phyloP scores from a whole-genome alignment of 2,888 invertebrate genomes.

The Cephus pygmeus region DNA sequence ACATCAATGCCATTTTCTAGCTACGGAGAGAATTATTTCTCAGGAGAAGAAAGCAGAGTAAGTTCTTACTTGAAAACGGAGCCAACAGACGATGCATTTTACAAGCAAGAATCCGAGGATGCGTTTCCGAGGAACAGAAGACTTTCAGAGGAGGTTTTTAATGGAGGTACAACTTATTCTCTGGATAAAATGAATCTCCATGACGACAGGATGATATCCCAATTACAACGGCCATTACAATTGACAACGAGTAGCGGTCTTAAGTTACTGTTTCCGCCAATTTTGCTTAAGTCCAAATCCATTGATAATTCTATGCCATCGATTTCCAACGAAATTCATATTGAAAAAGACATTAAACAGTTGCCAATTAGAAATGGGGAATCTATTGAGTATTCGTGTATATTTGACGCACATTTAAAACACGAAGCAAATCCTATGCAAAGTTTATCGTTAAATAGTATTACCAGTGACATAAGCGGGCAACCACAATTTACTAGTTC shows the following conservation, averaged over 20 bases:
- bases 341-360: not conserved
- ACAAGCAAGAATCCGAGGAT: not conserved
- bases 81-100: not conserved
- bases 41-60: not conserved
- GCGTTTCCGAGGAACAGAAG: not conserved
- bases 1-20: slow-evolving; percentile 22
- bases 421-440: not conserved
- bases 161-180: not conserved
- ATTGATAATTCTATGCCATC: not conserved
- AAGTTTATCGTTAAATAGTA: slow-evolving; percentile 15
- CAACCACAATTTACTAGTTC: slow-evolving; percentile 46
- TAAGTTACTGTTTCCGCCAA: not conserved
- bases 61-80: not conserved
- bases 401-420: not conserved
- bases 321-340: not conserved
- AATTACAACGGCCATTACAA: not conserved
- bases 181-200: not conserved
- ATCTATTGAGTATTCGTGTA: not conserved
- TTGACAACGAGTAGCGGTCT: not conserved
- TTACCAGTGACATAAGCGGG: slow-evolving; percentile 19
- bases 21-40: slow-evolving; percentile 21
- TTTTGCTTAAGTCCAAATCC: not conserved
- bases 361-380: not conserved
- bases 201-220: not conserved
- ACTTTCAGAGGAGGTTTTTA: too few species aligned